Conservation (phyloP, 2,888 invertebrate genomes). For the Chrysodeixis includens region DNA sequence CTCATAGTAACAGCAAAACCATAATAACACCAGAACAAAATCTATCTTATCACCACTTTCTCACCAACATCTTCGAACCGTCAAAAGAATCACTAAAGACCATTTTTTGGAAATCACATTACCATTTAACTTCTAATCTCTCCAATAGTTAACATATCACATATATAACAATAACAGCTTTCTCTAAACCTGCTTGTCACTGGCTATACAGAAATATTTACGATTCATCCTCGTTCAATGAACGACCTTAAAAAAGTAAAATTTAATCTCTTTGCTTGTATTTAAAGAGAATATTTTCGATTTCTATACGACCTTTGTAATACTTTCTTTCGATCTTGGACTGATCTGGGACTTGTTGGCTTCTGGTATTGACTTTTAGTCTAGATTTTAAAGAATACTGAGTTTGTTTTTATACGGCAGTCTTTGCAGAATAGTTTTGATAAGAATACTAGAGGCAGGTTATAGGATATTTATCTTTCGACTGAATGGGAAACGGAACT, state of each 20-base stretch:
- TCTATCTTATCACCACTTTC: too few relatives aligned
- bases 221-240: slow-evolving; percentile 53
- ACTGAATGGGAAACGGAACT: too few relatives aligned
- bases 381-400: not conserved
- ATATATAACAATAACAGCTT: slow-evolving; percentile 54
- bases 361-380: not conserved
- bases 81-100: too few relatives aligned
- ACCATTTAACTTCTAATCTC: slow-evolving; percentile 14
- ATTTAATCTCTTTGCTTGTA: slow-evolving; percentile 6
- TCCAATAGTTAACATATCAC: slow-evolving; percentile 27
- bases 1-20: too few relatives aligned
- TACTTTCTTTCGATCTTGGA: not conserved
- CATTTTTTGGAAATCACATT: slow-evolving; percentile 15
- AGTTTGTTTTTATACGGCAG: too few relatives aligned
- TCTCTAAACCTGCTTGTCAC: slow-evolving; percentile 46
- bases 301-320: slow-evolving; percentile 39
- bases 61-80: too few relatives aligned
- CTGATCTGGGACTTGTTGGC: not conserved
- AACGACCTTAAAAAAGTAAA: slow-evolving; percentile 44
- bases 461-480: too few relatives aligned
- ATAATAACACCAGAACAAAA: too few relatives aligned
- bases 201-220: slow-evolving; percentile 33
- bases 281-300: slow-evolving; percentile 35
- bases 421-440: too few relatives aligned
- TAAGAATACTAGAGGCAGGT: too few relatives aligned